These are phyloP conservation scores for Dorcus parallelipipedus DNA, from an alignment of 2,888 invertebrate species.

Conservation along the genomic window DNA sequence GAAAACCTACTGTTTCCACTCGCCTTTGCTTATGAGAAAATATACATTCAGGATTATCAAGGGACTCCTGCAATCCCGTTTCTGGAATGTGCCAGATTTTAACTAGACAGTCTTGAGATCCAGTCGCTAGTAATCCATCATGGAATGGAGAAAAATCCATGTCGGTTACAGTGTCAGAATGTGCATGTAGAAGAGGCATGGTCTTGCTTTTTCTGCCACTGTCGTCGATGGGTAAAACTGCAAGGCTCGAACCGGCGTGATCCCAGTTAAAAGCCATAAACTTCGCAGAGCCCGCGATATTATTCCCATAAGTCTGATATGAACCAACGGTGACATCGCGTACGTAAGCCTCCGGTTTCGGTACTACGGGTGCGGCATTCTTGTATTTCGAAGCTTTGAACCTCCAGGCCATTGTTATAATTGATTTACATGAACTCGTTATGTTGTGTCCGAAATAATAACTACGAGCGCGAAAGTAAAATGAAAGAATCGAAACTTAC, in stretches of 20 bases:
- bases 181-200: conserved; percentile 81
- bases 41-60: conserved; percentile 75
- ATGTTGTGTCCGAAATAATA: neutral
- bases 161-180: conserved; percentile 89
- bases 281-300: conserved; percentile 87
- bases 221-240: conserved; percentile 82
- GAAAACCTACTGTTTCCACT: conserved; percentile 87
- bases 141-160: conserved; percentile 95
- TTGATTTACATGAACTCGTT: neutral
- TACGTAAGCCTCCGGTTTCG: conserved; percentile 87
- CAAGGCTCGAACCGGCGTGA: conserved; percentile 86
- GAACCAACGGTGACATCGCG: conserved; percentile 89
- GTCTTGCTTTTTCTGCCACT: conserved; percentile 86
- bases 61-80: conserved; percentile 68
- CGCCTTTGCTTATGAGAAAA: conserved; percentile 80
- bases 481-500: neutral
- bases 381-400: conserved; percentile 98
- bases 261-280: conserved; percentile 97
- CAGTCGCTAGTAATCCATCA: conserved; percentile 86
- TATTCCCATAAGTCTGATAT: conserved; percentile 92
- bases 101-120: conserved; percentile 83
- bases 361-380: conserved; percentile 94
- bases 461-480: neutral
- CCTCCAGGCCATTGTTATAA: conserved; percentile 76
- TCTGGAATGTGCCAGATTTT: conserved; percentile 90